These are phyloP conservation scores for Daubentonia madagascariensis DNA, from an alignment of 2,113 vertebrate genomes.

Conservation along the genomic window DNA sequence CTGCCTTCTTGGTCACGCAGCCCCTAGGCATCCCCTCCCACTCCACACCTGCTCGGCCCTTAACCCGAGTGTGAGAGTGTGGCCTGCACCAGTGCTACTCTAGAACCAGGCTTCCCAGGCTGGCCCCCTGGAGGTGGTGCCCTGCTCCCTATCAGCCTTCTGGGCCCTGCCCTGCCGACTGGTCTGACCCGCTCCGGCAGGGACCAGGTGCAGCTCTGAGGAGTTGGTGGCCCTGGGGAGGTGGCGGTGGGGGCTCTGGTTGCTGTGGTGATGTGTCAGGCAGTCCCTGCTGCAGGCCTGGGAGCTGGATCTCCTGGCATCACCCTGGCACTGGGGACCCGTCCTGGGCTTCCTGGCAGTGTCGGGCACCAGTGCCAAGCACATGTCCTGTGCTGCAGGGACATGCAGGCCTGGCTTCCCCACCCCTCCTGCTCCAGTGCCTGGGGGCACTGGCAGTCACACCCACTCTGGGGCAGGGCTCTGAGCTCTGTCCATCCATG, in stretches of 20 bases:
- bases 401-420: too few relatives aligned
- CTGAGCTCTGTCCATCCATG: neutral
- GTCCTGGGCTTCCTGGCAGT: neutral
- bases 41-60: accelerated
- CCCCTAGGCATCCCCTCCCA: neutral
- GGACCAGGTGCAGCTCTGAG: neutral
- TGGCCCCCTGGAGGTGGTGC: accelerated
- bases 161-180: neutral
- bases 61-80: neutral
- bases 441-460: neutral
- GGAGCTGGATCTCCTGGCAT: neutral
- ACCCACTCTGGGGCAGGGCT: neutral
- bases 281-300: neutral
- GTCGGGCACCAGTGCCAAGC: neutral
- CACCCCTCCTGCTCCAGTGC: neutral
- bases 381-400: too few relatives aligned
- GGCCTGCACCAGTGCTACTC: accelerated
- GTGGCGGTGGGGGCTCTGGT: neutral
- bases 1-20: neutral
- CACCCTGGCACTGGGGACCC: neutral
- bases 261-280: neutral
- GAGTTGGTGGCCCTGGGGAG: constrained; percentile 13
- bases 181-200: neutral
- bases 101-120: neutral
- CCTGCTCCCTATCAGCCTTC: neutral